Percentiles rank a stretch among this genome's conserved stretches.
Evolutionary conservation across 2,797 vertebrate genomes (phyloP).

Genomic region (Acrocephalus scirpaceus): DNA sequence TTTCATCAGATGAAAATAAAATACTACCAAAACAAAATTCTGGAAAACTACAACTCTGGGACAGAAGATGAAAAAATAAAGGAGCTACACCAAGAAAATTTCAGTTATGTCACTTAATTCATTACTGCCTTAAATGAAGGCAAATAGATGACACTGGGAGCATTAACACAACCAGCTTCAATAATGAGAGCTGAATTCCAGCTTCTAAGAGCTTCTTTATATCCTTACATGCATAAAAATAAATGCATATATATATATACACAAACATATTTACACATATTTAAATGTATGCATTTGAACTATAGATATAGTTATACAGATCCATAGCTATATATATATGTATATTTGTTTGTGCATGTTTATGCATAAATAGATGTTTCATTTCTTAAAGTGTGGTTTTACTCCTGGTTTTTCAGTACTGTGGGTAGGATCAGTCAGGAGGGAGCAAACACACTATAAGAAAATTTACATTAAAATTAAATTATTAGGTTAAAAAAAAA

Average conservation of each 20-base stretch:
- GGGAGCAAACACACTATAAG: not conserved
- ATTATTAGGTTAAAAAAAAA: not conserved
- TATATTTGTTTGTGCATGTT: not conserved
- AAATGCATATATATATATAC: not conserved
- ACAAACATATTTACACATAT: not conserved
- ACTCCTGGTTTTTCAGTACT: not conserved
- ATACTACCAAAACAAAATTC: not conserved
- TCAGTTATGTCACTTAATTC: not conserved
- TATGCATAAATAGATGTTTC: not conserved
- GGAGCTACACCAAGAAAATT: not conserved
- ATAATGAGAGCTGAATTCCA: not conserved
- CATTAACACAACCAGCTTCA: not conserved
- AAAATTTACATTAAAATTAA: not conserved
- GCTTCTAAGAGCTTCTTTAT: not conserved
- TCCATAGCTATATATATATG: not conserved
- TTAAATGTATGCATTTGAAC: not conserved
- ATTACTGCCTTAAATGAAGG: not conserved
- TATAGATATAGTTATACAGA: not conserved
- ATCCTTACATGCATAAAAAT: not conserved
- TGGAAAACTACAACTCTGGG: not conserved
- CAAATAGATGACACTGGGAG: not conserved
- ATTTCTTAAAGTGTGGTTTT: not conserved
- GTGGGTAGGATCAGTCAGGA: not conserved
- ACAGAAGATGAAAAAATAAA: not conserved
- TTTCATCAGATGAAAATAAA: not conserved